Conservation (phyloP, 92 coral and sea anemone genomes). For the Actinernus sp. region DNA sequence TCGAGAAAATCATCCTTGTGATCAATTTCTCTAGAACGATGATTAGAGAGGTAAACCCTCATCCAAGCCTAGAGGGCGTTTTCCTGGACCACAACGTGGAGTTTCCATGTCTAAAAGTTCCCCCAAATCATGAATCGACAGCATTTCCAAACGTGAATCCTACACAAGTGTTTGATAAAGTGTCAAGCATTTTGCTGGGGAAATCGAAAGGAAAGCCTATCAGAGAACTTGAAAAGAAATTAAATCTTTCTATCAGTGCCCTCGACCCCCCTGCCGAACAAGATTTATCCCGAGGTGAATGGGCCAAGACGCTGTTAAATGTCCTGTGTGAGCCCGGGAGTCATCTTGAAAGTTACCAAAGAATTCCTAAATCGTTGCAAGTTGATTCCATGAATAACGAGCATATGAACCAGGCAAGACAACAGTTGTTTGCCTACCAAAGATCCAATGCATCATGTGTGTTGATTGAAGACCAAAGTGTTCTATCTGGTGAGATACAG, state of each 20-base stretch:
- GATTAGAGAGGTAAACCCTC: slow-evolving; percentile 54
- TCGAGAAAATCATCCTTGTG: not conserved
- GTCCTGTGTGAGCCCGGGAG: slow-evolving; percentile 13
- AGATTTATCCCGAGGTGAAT: not conserved
- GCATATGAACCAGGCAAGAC: slow-evolving; percentile 2
- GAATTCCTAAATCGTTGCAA: not conserved
- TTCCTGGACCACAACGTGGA: slow-evolving; percentile 6
- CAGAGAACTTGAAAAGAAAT: slow-evolving; percentile 9
- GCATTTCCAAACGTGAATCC: slow-evolving; percentile 9
- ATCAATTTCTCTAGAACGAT: slow-evolving; percentile 5
- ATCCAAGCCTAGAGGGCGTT: slow-evolving; percentile 25
- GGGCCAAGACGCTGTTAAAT: slow-evolving; percentile 32
- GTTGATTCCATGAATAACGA: not conserved
- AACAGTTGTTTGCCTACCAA: slow-evolving; percentile 42
- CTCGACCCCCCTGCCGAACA: not conserved
- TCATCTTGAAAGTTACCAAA: not conserved
- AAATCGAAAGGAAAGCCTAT: slow-evolving; percentile 9
- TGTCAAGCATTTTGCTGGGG: not conserved
- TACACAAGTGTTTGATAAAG: slow-evolving; percentile 5
- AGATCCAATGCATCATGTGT: slow-evolving; percentile 18
- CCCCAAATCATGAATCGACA: slow-evolving; percentile 2
- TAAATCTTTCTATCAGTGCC: slow-evolving; percentile 1
- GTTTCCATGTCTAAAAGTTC: slow-evolving; percentile 9
- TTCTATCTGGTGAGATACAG: slow-evolving; percentile 7
- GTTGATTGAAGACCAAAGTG: not conserved